A percentile compares a stretch with the other conserved stretches of the same genome.
phyloP scores from a whole-genome alignment of 2,797 vertebrate species.

The Falco cherrug region DNA sequence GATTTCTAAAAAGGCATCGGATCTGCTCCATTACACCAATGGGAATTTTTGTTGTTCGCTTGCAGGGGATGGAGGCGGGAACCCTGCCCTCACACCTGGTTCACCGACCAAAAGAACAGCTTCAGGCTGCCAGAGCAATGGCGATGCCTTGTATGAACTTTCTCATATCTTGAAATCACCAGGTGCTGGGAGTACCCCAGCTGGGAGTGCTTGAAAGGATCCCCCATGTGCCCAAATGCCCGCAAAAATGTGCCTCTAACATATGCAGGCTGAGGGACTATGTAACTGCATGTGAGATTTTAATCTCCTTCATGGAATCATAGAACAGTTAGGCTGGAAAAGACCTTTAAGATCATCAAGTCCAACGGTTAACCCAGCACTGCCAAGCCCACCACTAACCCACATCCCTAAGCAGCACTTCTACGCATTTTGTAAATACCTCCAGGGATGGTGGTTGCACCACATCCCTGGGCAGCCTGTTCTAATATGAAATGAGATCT shows the following conservation, averaged over 20 bases:
- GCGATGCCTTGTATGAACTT: too few relatives aligned
- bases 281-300: rapidly evolving
- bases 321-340: too few relatives aligned
- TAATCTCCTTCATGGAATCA: background rate
- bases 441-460: too few relatives aligned
- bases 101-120: rapidly evolving
- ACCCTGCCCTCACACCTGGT: rapidly evolving
- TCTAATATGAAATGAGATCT: rapidly evolving
- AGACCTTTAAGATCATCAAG: too few relatives aligned
- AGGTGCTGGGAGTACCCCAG: background rate
- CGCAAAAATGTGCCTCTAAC: rapidly evolving
- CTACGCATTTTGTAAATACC: too few relatives aligned
- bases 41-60: rapidly evolving
- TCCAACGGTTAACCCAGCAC: too few relatives aligned
- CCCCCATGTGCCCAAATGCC: rapidly evolving
- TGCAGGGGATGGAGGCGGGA: background rate
- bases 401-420: too few relatives aligned
- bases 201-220: background rate
- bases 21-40: rapidly evolving
- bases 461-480: too few relatives aligned
- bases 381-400: too few relatives aligned
- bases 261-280: rapidly evolving
- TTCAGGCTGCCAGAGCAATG: too few relatives aligned
- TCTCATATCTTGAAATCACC: rapidly evolving
- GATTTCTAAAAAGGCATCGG: background rate